These are phyloP conservation scores for Tupaia chinensis DNA, from an alignment of 2,113 vertebrate genomes.

Conservation along the genomic window DNA sequence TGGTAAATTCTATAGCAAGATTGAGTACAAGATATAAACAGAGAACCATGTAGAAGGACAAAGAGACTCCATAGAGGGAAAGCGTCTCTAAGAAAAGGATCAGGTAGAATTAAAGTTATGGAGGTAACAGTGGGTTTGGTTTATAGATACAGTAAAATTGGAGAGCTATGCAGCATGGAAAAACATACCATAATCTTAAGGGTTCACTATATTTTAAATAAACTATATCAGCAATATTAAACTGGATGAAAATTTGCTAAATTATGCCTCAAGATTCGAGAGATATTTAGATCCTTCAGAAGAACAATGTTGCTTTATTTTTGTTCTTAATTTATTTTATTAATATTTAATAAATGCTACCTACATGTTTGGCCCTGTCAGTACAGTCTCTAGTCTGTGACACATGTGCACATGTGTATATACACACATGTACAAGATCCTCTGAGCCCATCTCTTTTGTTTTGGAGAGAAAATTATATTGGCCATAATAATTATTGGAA, in stretches of 20 bases:
- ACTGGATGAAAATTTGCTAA: neutral
- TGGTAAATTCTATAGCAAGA: neutral
- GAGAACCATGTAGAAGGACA: neutral
- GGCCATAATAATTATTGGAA: neutral
- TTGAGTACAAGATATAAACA: neutral
- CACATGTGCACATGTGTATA: no score
- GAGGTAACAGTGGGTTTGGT: neutral
- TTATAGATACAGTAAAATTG: neutral
- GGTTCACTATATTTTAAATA: neutral
- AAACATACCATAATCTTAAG: neutral
- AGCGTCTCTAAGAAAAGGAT: neutral
- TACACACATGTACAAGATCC: neutral
- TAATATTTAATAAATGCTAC: neutral
- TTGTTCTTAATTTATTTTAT: slow-evolving; percentile 15
- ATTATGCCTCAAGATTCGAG: neutral
- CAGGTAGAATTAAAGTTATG: neutral
- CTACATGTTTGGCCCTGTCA: neutral
- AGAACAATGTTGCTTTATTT: neutral
- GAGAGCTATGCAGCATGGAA: neutral
- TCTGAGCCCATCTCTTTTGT: slow-evolving; percentile 1
- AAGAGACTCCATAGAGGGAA: neutral
- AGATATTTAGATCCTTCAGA: neutral
- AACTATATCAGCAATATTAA: neutral
- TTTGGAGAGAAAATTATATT: neutral
- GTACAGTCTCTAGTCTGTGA: neutral